Base-by-base conservation (phyloP, 2,888 invertebrate genomes). In the Orchesellides sinensis region DNA sequence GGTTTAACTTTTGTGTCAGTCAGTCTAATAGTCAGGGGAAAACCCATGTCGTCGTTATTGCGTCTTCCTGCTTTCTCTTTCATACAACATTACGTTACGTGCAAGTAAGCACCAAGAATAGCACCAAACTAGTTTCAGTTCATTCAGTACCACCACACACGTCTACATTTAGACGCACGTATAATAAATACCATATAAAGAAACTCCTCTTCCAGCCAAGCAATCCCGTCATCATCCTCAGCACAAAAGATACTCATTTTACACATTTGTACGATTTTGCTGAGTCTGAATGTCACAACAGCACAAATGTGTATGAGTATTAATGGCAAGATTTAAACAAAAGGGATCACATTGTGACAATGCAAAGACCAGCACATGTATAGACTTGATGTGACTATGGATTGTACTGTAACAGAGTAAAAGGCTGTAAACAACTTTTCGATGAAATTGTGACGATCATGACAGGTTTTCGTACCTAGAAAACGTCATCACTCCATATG, bases 1-100 rank as follows among this genome's bases (percentile, higher is more conserved):
- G 82, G 82, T 82, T 82, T 82, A 82, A 82, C 82, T 82, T 82
- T 82, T 82, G 82, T 82, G 82, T 82, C 82, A 82, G 82, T 82
- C 82, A 82, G 82, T 73, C 75, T 82, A 70, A 82, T 75, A 75
- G 75, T 69, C 82, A 82, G 75, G 82, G 75, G 82, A 82, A 81
- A 82, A 75, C 75, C 75, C 82, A 75, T 75, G 75, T 70, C 82
- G 82, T 82, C 70, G 82, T 82, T 82, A 75, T 74, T 75, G 75
- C 75, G 69, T 74, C 74, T 65, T 65, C 40, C 52, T 69, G 21
- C 63, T 52, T 81, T 74, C 49, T 68, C 29, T 45, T 66, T 45
- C 14, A 19, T 65, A 40, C 23, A 63, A 32, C 21, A 63, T 5
- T 8, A 52, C 21, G 8, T 52, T 52, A n/a, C 12, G 6, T 35